These are phyloP conservation scores for Drosophila paracracens DNA, from an alignment of 2,888 invertebrate species.

Conservation along the genomic window DNA sequence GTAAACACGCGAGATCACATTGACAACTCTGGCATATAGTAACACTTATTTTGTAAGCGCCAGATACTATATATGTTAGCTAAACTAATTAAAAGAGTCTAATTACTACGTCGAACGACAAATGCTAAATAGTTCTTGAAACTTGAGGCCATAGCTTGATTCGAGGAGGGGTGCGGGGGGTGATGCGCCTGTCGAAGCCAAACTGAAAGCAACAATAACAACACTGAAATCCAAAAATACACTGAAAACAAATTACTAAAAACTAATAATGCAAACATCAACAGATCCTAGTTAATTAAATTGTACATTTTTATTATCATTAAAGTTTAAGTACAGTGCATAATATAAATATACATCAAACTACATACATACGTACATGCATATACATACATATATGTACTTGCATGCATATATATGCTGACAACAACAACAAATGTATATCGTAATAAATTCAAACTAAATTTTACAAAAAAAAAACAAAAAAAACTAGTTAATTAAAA, in stretches of 20 bases:
- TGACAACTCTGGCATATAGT: constrained; percentile 52
- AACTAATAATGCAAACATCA: constrained; percentile 45
- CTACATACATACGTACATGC: constrained; percentile 33
- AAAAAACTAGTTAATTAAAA: constrained; percentile 1
- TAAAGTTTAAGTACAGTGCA: constrained; percentile 70
- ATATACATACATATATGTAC: constrained; percentile 29
- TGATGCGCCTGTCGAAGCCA: constrained; percentile 28
- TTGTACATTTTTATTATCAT: constrained; percentile 79
- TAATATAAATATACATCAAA: constrained; percentile 48
- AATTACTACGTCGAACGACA: constrained; percentile 36
- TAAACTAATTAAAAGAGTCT: constrained; percentile 41
- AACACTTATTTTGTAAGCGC: constrained; percentile 55
- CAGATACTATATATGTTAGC: constrained; percentile 35
- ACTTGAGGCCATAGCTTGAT: constrained; percentile 38
- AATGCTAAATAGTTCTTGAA: constrained; percentile 24
- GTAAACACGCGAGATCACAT: constrained; percentile 43
- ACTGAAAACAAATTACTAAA: constrained; percentile 22
- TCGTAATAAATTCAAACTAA: constrained; percentile 76
- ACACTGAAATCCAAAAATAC: constrained; percentile 27
- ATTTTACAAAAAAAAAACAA: constrained; percentile 65
- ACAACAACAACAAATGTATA: constrained; percentile 61
- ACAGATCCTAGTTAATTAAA: constrained; percentile 78
- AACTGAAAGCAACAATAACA: constrained; percentile 25
- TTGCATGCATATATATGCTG: constrained; percentile 33
- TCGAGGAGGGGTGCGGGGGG: background rate